A percentile compares a stretch with the other conserved stretches of the same genome.
These are phyloP conservation scores for Plodia interpunctella DNA, from an alignment of 1,140 invertebrate species.

Conservation along the genomic window DNA sequence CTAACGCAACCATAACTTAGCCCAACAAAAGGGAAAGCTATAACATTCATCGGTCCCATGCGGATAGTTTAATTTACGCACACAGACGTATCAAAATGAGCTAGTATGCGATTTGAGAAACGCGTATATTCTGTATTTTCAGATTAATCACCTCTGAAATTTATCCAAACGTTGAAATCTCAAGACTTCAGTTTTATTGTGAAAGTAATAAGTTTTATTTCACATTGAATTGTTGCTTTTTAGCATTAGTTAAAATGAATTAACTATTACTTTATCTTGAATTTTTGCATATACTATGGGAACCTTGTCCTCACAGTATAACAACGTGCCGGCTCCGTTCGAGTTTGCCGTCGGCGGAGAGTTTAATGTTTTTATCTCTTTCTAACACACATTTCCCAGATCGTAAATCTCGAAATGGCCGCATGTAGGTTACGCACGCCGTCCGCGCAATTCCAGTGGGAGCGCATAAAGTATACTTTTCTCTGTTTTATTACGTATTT, in stretches of 20 bases:
- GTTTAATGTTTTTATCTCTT: constrained; percentile 70
- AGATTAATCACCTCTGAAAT: constrained; percentile 28
- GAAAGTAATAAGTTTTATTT: neutral
- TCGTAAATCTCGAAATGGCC: constrained; percentile 79
- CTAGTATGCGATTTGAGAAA: constrained; percentile 59
- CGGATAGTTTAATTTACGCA: constrained; percentile 75
- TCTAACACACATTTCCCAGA: constrained; percentile 78
- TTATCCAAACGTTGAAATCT: neutral
- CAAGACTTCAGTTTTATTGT: neutral
- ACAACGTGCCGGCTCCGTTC: constrained; percentile 46
- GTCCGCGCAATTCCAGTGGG: constrained; percentile 61
- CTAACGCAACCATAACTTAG: constrained; percentile 71
- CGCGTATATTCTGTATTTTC: constrained; percentile 38
- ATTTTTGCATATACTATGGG: constrained; percentile 45
- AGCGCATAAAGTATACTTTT: constrained; percentile 74
- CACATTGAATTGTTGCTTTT: too few relatives aligned
- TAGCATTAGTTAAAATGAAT: too few relatives aligned
- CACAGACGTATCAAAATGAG: constrained; percentile 63
- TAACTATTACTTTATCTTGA: neutral
- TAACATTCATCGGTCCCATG: constrained; percentile 70
- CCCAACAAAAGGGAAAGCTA: constrained; percentile 76
- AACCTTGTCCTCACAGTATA: constrained; percentile 54
- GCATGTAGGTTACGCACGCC: constrained; percentile 76
- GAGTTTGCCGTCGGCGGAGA: constrained; percentile 62
- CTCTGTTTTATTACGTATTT: constrained; percentile 75